Conservation (phyloP, 2,797 vertebrate species). For the Fistularia tabacaria region DNA sequence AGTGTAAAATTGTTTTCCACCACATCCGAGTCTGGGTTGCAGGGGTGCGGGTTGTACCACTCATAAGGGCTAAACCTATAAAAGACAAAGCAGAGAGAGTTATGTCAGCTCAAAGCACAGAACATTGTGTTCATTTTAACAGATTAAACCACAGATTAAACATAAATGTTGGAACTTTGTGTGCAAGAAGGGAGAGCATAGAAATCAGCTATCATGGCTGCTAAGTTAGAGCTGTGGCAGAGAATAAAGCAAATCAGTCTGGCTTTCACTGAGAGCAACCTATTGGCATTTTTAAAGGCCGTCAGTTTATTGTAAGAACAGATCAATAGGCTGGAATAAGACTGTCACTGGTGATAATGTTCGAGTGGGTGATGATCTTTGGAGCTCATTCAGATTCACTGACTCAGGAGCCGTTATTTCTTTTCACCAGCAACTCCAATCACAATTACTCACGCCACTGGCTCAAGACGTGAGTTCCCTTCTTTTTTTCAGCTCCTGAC, state of each 20-base stretch:
- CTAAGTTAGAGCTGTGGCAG: constrained; percentile 17
- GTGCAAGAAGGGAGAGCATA: constrained; percentile 19
- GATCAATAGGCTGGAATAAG: constrained; percentile 70
- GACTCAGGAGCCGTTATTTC: constrained; percentile 48
- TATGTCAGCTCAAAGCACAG: constrained; percentile 38
- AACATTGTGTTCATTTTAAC: constrained; percentile 15
- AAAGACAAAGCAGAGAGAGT: constrained; percentile 56
- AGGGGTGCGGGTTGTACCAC: constrained; percentile 99
- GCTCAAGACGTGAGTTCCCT: background rate
- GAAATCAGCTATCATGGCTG: constrained; percentile 21
- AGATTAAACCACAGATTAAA: constrained; percentile 36
- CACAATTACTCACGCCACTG: constrained; percentile 15
- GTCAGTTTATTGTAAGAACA: constrained; percentile 65
- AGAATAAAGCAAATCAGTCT: constrained; percentile 53
- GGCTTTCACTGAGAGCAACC: constrained; percentile 54
- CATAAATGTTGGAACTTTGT: constrained; percentile 18
- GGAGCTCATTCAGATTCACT: constrained; percentile 60
- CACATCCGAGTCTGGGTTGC: constrained; percentile 98
- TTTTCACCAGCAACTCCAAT: constrained; percentile 37
- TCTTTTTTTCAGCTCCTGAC: constrained; percentile 8
- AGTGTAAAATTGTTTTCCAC: constrained; percentile 99
- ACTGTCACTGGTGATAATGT: constrained; percentile 67
- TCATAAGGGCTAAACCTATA: constrained; percentile 98
- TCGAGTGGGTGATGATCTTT: constrained; percentile 49
- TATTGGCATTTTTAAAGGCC: constrained; percentile 74